phyloP scores from a whole-genome alignment of 2,888 invertebrate genomes.

The Sinopyrophorus schimmeli region DNA sequence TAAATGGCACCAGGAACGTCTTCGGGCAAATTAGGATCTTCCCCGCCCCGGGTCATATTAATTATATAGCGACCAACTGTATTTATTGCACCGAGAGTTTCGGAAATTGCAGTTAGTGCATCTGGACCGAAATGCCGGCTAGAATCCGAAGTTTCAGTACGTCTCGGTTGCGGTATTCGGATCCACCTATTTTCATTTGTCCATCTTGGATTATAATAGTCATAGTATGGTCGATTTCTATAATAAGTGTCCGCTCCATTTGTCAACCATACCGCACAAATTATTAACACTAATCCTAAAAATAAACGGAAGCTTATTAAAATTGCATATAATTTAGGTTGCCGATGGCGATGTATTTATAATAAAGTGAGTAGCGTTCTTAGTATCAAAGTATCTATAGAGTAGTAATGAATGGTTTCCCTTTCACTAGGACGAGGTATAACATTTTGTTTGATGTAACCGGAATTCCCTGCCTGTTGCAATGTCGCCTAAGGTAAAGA shows the following conservation, averaged over 20 bases:
- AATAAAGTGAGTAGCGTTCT: constrained; percentile 19
- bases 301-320: background rate
- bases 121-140: constrained; percentile 52
- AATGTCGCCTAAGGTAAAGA: constrained; percentile 13
- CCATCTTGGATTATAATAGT: constrained; percentile 15
- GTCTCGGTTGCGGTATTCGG: constrained; percentile 41
- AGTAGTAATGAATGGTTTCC: constrained; percentile 29
- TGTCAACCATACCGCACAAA: constrained; percentile 6
- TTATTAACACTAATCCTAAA: constrained; percentile 14
- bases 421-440: constrained; percentile 36
- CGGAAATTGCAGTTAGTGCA: constrained; percentile 59
- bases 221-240: background rate
- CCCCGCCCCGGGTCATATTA: constrained; percentile 69
- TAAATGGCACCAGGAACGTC: constrained; percentile 75
- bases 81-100: constrained; percentile 77
- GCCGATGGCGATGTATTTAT: background rate
- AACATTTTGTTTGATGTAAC: constrained; percentile 40
- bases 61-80: constrained; percentile 85
- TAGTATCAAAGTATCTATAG: constrained; percentile 33
- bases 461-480: constrained; percentile 35
- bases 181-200: constrained; percentile 42
- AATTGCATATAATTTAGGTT: constrained; percentile 15
- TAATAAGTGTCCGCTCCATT: constrained; percentile 9
- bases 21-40: constrained; percentile 54
- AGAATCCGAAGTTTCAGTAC: constrained; percentile 36